Evolutionary conservation across 2,113 vertebrate genomes (phyloP).

Genomic region (Myiozetetes cayanensis): DNA sequence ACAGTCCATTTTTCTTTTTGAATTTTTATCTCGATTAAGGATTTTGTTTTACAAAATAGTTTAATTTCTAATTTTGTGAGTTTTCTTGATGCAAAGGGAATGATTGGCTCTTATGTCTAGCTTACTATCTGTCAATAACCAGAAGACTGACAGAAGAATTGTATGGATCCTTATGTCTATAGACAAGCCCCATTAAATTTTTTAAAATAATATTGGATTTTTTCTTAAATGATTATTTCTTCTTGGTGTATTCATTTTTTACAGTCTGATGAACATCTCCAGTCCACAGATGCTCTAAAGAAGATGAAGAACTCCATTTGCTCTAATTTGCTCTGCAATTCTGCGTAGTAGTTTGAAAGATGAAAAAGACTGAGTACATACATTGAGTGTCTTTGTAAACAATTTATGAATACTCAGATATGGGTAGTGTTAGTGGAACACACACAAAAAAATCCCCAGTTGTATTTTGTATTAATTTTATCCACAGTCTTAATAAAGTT

Average conservation of each 20-base stretch:
- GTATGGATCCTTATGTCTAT: accelerated
- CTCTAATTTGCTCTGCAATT: neutral
- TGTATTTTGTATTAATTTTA: neutral
- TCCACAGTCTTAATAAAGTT: neutral
- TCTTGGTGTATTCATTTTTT: neutral
- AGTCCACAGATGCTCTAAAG: neutral
- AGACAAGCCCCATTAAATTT: neutral
- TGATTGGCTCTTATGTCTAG: neutral
- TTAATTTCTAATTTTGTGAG: neutral
- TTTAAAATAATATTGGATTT: neutral
- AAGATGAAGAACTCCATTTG: neutral
- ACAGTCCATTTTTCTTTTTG: neutral
- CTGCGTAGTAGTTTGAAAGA: neutral
- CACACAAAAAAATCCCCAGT: neutral
- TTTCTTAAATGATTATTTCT: neutral
- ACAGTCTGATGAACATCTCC: neutral
- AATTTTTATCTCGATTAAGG: neutral
- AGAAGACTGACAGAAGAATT: neutral
- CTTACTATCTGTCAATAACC: neutral
- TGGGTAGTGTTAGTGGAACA: neutral
- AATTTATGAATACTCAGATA: neutral
- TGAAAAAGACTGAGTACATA: neutral
- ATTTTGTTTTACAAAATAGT: neutral
- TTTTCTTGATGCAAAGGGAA: neutral
- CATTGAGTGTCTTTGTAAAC: neutral